Conservation (phyloP, 2,797 vertebrate genomes). For the Crax fasciolata region DNA sequence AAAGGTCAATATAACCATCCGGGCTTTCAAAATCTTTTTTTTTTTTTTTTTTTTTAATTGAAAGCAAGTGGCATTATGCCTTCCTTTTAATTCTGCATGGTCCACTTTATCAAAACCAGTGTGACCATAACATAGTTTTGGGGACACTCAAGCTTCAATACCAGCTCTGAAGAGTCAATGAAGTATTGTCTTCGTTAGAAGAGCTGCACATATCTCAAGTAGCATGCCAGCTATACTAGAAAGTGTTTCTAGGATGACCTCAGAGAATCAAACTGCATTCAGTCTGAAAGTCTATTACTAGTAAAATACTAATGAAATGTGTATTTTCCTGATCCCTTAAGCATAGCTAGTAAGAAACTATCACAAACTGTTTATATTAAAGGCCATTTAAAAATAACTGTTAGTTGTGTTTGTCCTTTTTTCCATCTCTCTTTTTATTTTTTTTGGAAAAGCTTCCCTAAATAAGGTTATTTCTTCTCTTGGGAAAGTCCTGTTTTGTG, state of each 20-base stretch:
- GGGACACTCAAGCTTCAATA: neutral
- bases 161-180: neutral
- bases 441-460: neutral
- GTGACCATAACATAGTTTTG: conserved; percentile 56
- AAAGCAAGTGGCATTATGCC: neutral
- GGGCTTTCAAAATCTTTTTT: neutral
- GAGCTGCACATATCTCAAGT: neutral
- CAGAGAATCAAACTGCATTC: neutral
- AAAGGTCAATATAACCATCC: neutral
- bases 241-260: neutral
- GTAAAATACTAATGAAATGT: neutral
- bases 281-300: neutral
- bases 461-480: neutral
- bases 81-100: neutral
- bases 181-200: neutral
- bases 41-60: neutral
- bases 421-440: neutral
- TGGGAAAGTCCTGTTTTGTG: neutral
- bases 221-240: neutral
- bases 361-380: neutral
- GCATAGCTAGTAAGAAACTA: neutral
- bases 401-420: neutral
- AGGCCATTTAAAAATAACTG: neutral
- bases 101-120: conserved; percentile 43
- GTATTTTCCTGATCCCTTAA: neutral